A percentile compares a stretch with the other conserved stretches of the same genome.
phyloP scores from a whole-genome alignment of 2,797 vertebrate genomes.

The Hyperoplus immaculatus region DNA sequence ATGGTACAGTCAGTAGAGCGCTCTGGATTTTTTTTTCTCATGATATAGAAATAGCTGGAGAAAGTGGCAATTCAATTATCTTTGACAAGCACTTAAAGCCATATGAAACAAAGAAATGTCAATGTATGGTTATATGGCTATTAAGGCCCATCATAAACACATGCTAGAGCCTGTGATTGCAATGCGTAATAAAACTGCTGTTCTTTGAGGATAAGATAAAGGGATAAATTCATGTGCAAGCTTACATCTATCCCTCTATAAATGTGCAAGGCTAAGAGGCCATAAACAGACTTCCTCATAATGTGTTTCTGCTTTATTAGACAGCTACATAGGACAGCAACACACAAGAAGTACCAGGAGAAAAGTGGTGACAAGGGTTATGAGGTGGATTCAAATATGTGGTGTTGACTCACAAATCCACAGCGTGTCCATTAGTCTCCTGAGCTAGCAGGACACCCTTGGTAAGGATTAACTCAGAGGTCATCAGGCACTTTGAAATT shows the following conservation, averaged over 20 bases:
- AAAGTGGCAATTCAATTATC: slow-evolving; percentile 62
- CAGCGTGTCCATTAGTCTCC: slow-evolving; percentile 36
- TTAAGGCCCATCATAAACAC: slow-evolving; percentile 49
- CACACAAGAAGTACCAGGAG: not conserved
- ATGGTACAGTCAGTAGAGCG: slow-evolving; percentile 34
- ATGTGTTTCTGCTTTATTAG: slow-evolving; percentile 35
- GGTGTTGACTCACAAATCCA: slow-evolving; percentile 39
- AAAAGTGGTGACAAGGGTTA: slow-evolving; percentile 20
- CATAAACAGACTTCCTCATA: slow-evolving; percentile 30
- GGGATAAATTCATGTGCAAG: slow-evolving; percentile 22
- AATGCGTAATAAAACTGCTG: slow-evolving; percentile 41
- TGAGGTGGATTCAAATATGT: slow-evolving; percentile 33
- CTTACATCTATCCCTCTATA: slow-evolving; percentile 19
- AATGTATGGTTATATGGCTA: slow-evolving; percentile 69
- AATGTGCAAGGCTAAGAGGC: slow-evolving; percentile 16
- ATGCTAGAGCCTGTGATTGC: slow-evolving; percentile 48
- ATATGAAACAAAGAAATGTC: slow-evolving; percentile 62
- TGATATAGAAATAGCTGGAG: slow-evolving; percentile 55
- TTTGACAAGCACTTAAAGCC: slow-evolving; percentile 69
- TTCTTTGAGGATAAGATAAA: slow-evolving; percentile 53
- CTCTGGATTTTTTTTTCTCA: slow-evolving; percentile 43
- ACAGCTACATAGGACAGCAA: slow-evolving; percentile 11
- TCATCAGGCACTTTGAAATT: slow-evolving; percentile 62
- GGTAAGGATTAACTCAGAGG: slow-evolving; percentile 56
- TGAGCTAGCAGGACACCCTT: slow-evolving; percentile 38